Evolutionary conservation across 37 sponge, comb jelly and placozoan genomes (phyloP).

Genomic region (Cladorhizidae sp.): DNA sequence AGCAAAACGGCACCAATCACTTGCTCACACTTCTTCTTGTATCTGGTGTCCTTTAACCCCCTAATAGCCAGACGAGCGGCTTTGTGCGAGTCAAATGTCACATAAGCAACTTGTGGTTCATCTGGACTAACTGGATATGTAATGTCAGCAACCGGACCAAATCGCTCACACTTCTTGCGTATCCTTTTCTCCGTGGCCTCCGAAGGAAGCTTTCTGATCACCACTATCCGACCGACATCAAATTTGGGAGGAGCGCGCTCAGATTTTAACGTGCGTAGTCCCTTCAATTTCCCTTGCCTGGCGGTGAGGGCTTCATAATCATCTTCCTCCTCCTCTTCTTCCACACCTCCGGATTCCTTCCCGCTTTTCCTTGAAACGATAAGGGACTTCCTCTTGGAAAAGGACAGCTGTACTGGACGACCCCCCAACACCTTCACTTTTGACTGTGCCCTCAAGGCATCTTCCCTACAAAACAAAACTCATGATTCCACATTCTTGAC

Average conservation of each 20-base stretch:
- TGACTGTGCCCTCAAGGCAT: conserved; percentile 54
- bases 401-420: conserved; percentile 48
- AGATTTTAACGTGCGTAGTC: conserved; percentile 13
- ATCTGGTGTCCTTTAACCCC: conserved; percentile 44
- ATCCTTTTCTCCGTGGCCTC: conserved; percentile 40
- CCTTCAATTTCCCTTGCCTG: background rate
- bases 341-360: background rate
- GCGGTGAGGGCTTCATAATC: conserved; percentile 55
- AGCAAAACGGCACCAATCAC: conserved; percentile 20
- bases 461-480: conserved; percentile 41
- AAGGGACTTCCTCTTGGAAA: conserved; percentile 15
- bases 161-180: conserved; percentile 37
- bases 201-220: conserved; percentile 40
- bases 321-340: conserved; percentile 25
- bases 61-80: conserved; percentile 45
- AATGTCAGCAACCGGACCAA: conserved; percentile 36
- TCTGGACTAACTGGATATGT: conserved; percentile 43
- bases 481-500: too few relatives aligned
- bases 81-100: conserved; percentile 47
- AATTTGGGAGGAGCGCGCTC: conserved; percentile 13
- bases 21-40: conserved; percentile 8
- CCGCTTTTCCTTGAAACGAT: background rate
- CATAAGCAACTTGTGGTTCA: conserved; percentile 30
- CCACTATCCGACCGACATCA: conserved; percentile 29
- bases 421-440: conserved; percentile 50